Percentiles rank a stretch among this genome's conserved stretches.
Evolutionary conservation across 2,113 vertebrate species (phyloP).

Genomic region (Trichechus manatus): DNA sequence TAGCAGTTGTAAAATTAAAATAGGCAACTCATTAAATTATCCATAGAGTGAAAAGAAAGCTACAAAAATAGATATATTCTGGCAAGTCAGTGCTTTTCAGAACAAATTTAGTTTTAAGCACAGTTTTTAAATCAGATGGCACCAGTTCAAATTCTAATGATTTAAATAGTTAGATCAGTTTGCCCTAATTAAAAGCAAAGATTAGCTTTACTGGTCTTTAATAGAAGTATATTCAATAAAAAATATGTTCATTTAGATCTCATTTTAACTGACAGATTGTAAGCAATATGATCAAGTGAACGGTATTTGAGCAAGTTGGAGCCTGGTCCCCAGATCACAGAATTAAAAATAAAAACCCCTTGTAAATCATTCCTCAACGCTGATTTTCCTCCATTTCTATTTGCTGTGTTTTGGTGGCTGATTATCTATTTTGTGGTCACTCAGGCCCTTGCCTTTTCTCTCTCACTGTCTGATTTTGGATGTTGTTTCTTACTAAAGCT

Average conservation of each 20-base stretch:
- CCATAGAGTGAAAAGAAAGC: conserved; percentile 81
- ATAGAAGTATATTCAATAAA: conserved; percentile 67
- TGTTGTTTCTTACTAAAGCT: conserved; percentile 75
- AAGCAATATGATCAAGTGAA: conserved; percentile 62
- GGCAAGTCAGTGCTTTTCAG: conserved; percentile 83
- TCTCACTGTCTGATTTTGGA: conserved; percentile 44
- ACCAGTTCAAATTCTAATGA: conserved; percentile 68
- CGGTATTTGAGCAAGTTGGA: conserved; percentile 57
- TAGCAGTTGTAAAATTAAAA: conserved; percentile 85
- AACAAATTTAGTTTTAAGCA: conserved; percentile 80
- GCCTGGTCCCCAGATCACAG: conserved; percentile 44
- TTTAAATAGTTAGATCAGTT: conserved; percentile 66
- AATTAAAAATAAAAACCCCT: conserved; percentile 54
- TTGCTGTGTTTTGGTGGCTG: conserved; percentile 12
- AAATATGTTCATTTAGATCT: conserved; percentile 66
- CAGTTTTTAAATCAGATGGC: conserved; percentile 74
- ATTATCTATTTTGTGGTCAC: conserved; percentile 51
- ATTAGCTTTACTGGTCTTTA: conserved; percentile 61
- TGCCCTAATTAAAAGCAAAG: conserved; percentile 71
- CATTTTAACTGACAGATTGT: conserved; percentile 73
- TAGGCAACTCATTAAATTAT: conserved; percentile 82
- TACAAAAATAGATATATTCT: conserved; percentile 83
- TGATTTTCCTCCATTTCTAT: conserved; percentile 53
- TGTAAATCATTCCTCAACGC: background rate
- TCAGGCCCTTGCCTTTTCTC: background rate